These are phyloP conservation scores for Anastrepha ludens DNA, from an alignment of 1,140 invertebrate genomes.

Conservation along the genomic window DNA sequence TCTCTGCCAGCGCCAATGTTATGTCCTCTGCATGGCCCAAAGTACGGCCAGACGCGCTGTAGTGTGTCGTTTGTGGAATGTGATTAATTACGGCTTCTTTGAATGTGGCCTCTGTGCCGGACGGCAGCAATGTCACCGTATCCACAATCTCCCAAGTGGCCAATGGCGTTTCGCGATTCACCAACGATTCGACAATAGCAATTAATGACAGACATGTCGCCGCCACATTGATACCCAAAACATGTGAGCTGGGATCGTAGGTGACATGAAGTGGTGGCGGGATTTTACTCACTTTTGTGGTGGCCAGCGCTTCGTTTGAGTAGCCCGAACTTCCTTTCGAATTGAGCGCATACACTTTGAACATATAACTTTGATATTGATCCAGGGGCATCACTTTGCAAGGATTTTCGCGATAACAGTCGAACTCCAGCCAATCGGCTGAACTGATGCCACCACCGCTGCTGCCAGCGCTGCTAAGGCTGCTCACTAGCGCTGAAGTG, in stretches of 20 bases:
- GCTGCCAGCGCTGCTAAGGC: conserved; percentile 67
- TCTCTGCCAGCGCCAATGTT: conserved; percentile 74
- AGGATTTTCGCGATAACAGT: conserved; percentile 89
- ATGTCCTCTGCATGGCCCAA: conserved; percentile 75
- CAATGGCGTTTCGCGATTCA: conserved; percentile 76
- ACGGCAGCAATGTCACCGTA: conserved; percentile 80
- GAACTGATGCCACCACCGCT: conserved; percentile 69
- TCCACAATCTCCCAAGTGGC: conserved; percentile 84
- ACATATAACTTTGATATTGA: conserved; percentile 87
- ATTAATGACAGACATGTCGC: conserved; percentile 84
- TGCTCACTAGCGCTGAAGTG: not conserved
- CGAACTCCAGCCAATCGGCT: conserved; percentile 85
- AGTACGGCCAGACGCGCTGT: conserved; percentile 65
- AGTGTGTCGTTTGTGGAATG: conserved; percentile 70
- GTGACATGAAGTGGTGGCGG: conserved; percentile 86
- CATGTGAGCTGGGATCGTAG: conserved; percentile 85
- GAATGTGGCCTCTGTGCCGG: conserved; percentile 80
- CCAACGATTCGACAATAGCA: conserved; percentile 82
- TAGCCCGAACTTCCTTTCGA: conserved; percentile 88
- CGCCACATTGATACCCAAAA: conserved; percentile 85
- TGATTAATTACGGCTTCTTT: conserved; percentile 82
- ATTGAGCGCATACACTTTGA: conserved; percentile 90
- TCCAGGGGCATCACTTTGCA: conserved; percentile 90
- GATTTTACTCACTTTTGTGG: conserved; percentile 89
- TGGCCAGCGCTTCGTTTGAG: conserved; percentile 85